phyloP scores from a whole-genome alignment of 2,113 vertebrate species.

The Heteronetta atricapilla region DNA sequence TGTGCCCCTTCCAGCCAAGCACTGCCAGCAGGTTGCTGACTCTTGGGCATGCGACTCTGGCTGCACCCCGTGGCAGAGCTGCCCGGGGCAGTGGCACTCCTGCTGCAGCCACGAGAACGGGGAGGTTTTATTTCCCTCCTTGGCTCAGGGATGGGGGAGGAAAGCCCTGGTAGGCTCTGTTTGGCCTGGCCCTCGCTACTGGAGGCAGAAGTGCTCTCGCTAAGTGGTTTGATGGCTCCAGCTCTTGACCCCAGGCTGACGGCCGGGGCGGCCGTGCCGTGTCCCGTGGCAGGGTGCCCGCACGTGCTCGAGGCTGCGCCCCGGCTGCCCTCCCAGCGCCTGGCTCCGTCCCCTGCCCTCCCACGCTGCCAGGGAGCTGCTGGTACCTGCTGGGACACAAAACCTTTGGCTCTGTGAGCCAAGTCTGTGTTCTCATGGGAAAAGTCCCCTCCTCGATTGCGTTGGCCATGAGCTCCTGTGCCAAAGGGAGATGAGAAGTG shows the following conservation, averaged over 20 bases:
- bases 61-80: background rate
- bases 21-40: background rate
- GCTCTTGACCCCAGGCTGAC: background rate
- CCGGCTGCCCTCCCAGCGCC: background rate
- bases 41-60: no score
- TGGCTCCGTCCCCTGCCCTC: background rate
- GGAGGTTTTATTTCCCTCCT: background rate
- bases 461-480: conserved; percentile 43
- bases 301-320: background rate
- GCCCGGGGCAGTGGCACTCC: fast-evolving
- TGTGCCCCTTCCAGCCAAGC: background rate
- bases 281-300: background rate
- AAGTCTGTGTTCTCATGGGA: background rate
- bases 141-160: background rate
- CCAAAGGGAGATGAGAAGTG: conserved; percentile 52
- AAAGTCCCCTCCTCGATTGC: background rate
- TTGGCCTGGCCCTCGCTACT: background rate
- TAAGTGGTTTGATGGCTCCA: background rate
- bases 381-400: conserved; percentile 10
- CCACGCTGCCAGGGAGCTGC: background rate
- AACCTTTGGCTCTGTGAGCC: conserved; percentile 57
- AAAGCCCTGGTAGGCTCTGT: background rate
- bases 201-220: background rate
- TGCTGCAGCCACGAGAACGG: fast-evolving
- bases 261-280: background rate